These are phyloP conservation scores for Danio tinwini DNA, from an alignment of 2,797 vertebrate species.

Conservation along the genomic window DNA sequence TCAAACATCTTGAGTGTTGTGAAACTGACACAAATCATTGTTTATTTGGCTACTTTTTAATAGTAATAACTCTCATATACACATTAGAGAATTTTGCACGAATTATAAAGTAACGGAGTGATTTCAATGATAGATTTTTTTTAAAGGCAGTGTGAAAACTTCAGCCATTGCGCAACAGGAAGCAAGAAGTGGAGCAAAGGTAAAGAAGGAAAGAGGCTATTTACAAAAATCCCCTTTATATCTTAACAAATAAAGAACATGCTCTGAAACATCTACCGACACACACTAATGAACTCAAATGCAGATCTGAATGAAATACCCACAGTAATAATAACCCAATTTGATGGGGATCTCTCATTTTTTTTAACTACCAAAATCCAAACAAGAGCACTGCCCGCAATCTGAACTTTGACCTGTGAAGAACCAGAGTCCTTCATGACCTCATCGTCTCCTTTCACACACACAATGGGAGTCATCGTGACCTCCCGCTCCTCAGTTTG, in stretches of 20 bases:
- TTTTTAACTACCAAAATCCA: constrained; percentile 12
- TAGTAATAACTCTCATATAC: neutral
- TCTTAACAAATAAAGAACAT: neutral
- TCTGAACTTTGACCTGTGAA: constrained; percentile 53
- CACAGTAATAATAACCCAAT: neutral
- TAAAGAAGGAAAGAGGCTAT: constrained; percentile 1
- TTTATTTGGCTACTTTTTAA: neutral
- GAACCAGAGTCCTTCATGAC: constrained; percentile 41
- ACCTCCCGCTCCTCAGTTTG: constrained; percentile 28
- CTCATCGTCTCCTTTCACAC: constrained; percentile 39
- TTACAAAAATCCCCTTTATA: neutral
- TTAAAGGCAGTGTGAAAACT: neutral
- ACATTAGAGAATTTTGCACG: neutral
- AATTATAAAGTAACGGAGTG: neutral
- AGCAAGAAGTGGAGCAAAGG: constrained; percentile 37
- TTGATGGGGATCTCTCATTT: neutral
- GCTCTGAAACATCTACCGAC: neutral
- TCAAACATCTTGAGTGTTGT: neutral
- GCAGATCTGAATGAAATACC: too few species aligned
- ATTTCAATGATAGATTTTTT: constrained; percentile 13
- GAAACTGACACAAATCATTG: neutral
- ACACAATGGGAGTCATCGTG: constrained; percentile 37
- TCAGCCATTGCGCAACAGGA: constrained; percentile 11
- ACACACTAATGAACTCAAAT: too few species aligned
- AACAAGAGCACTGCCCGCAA: constrained; percentile 41